Conservation (phyloP, 2,797 vertebrate genomes). For the Karalla daura region DNA sequence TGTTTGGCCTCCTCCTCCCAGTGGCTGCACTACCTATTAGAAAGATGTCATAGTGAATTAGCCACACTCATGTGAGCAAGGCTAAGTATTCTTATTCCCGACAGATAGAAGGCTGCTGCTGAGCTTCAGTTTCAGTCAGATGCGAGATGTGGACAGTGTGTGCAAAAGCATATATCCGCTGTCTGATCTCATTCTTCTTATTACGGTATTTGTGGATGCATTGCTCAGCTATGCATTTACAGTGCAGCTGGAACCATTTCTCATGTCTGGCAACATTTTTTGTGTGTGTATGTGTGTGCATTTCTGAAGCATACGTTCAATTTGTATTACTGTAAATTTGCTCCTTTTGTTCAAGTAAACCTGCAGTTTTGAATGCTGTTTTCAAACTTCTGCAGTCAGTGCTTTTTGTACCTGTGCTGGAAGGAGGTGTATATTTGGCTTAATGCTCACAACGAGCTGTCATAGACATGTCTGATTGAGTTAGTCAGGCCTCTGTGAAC, state of each 20-base stretch:
- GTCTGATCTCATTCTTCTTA: not conserved
- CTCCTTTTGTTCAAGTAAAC: not conserved
- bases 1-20: conserved; percentile 17
- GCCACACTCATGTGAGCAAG: conserved; percentile 51
- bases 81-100: conserved; percentile 42
- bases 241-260: not conserved
- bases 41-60: conserved; percentile 63
- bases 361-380: not conserved
- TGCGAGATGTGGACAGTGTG: not conserved
- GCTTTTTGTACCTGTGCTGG: conserved; percentile 23
- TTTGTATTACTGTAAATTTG: not conserved
- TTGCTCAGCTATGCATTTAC: not conserved
- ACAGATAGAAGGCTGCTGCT: conserved; percentile 28
- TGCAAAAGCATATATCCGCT: conserved; percentile 24
- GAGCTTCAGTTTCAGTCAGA: conserved; percentile 18
- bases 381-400: conserved; percentile 10
- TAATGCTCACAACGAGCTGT: conserved; percentile 47
- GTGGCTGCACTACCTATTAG: conserved; percentile 45
- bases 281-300: not conserved
- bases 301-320: conserved; percentile 5
- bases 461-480: conserved; percentile 23
- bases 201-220: not conserved
- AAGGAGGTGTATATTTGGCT: conserved; percentile 36
- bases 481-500: conserved; percentile 40
- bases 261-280: not conserved